A percentile compares a stretch with the other conserved stretches of the same genome.
phyloP scores from a whole-genome alignment of 2,888 invertebrate genomes.

The Brachypterus glaber region DNA sequence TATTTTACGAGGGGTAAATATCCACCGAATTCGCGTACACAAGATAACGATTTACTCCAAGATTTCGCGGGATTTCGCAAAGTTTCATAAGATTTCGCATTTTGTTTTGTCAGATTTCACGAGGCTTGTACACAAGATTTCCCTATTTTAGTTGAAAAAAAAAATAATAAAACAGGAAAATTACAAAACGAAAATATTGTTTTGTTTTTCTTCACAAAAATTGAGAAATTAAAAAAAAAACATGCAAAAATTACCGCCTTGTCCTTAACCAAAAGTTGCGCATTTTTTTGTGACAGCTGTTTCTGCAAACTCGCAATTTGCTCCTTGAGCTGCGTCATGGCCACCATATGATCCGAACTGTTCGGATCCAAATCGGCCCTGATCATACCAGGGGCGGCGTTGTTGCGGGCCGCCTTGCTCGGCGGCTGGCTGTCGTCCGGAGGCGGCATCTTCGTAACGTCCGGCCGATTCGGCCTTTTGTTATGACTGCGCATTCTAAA shows the following conservation, averaged over 20 bases:
- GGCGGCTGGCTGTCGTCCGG: conserved; percentile 43
- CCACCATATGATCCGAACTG: conserved; percentile 86
- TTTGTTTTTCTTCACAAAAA: no score
- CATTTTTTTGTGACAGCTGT: conserved; percentile 75
- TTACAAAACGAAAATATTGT: no score
- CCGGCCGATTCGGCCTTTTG: conserved; percentile 60
- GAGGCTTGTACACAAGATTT: background rate
- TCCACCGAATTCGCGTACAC: no score
- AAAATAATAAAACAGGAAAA: no score
- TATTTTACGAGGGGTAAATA: no score
- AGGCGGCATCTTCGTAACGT: conserved; percentile 50
- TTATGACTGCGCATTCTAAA: conserved; percentile 56
- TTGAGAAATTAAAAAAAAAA: no score
- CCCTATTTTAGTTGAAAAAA: background rate
- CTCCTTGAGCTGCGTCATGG: conserved; percentile 89
- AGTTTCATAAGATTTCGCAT: no score
- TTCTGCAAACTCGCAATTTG: conserved; percentile 87
- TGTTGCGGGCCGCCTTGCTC: conserved; percentile 42
- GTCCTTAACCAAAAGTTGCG: conserved; percentile 78
- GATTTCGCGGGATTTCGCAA: no score
- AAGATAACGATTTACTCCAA: no score
- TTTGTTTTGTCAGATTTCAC: no score
- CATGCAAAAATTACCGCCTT: conserved; percentile 57
- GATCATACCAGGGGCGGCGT: conserved; percentile 35
- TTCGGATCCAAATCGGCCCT: conserved; percentile 63